Percentiles rank a stretch among this genome's conserved stretches.
phyloP scores from a whole-genome alignment of 2,888 invertebrate genomes.

The Pseudococcus jackbeardsleyi region DNA sequence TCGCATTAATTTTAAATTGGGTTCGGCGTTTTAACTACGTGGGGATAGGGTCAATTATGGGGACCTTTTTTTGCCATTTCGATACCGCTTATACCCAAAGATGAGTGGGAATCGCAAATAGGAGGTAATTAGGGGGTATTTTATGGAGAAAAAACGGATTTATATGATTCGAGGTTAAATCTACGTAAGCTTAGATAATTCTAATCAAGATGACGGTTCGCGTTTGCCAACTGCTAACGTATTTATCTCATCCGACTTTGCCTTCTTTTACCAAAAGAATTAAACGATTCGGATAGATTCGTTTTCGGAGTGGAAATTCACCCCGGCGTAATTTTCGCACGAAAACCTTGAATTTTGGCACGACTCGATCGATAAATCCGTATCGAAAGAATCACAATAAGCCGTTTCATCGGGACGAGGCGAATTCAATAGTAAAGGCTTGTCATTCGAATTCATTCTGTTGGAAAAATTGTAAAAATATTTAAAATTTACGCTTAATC shows the following conservation, averaged over 20 bases:
- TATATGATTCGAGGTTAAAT: neutral
- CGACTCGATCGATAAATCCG: neutral
- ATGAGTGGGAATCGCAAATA: neutral
- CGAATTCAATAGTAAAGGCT: constrained; percentile 1
- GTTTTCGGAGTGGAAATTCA: neutral
- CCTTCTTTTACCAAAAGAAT: neutral
- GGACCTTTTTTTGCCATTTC: constrained; percentile 20
- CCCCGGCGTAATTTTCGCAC: neutral
- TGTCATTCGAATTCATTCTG: constrained; percentile 3
- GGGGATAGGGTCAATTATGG: constrained; percentile 23
- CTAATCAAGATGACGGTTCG: neutral
- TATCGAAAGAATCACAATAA: neutral
- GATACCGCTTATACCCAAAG: neutral
- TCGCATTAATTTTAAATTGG: constrained; percentile 33
- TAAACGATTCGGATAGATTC: neutral
- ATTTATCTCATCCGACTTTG: neutral
- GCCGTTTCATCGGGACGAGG: neutral
- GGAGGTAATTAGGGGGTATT: neutral
- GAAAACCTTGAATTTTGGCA: neutral
- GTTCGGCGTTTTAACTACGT: neutral
- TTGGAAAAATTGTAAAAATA: constrained; percentile 38
- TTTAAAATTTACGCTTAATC: constrained; percentile 47
- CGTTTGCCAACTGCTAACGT: neutral
- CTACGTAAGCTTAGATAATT: neutral
- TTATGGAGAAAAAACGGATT: neutral